Percentiles rank a stretch among this genome's conserved stretches.
These are phyloP conservation scores for Mustela erminea DNA, from an alignment of 2,797 vertebrate genomes.

Conservation along the genomic window DNA sequence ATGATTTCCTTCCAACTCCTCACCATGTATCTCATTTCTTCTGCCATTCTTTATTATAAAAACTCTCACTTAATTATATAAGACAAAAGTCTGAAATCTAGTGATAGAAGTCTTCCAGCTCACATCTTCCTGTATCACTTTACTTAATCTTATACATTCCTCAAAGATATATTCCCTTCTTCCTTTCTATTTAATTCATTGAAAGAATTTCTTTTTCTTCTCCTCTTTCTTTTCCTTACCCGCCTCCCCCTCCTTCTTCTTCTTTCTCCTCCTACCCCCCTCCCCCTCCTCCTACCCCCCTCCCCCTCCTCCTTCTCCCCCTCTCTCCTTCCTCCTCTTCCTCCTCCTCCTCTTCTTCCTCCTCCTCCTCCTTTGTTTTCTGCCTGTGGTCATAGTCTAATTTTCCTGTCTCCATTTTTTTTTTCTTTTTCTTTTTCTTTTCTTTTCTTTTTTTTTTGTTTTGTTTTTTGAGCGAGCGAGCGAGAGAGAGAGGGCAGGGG, in stretches of 20 bases:
- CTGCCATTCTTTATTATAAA: background rate
- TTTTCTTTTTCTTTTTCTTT: background rate
- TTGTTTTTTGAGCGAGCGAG: background rate
- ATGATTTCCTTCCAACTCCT: background rate
- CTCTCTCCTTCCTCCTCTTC: rapidly evolving
- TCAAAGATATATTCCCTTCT: background rate
- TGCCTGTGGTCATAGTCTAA: background rate
- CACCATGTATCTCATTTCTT: background rate
- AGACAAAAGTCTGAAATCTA: background rate
- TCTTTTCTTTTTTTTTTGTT: too few relatives aligned
- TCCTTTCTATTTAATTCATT: background rate
- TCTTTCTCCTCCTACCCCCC: rapidly evolving
- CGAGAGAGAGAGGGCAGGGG: too few relatives aligned
- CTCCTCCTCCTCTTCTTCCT: rapidly evolving
- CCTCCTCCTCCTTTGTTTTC: background rate
- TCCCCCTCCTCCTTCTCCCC: too few relatives aligned
- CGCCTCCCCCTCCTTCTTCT: rapidly evolving
- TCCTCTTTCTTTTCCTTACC: rapidly evolving
- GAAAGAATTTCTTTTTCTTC: background rate
- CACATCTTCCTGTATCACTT: background rate
- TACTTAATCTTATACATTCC: background rate
- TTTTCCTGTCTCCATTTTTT: background rate
- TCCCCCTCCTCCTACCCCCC: rapidly evolving
- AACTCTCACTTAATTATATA: background rate
- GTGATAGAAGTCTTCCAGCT: background rate